Evolutionary conservation across 2,113 vertebrate species (phyloP), one percentile per base, ranked within the genome.

Genomic region (Cyanoliseus patagonus): DNA sequence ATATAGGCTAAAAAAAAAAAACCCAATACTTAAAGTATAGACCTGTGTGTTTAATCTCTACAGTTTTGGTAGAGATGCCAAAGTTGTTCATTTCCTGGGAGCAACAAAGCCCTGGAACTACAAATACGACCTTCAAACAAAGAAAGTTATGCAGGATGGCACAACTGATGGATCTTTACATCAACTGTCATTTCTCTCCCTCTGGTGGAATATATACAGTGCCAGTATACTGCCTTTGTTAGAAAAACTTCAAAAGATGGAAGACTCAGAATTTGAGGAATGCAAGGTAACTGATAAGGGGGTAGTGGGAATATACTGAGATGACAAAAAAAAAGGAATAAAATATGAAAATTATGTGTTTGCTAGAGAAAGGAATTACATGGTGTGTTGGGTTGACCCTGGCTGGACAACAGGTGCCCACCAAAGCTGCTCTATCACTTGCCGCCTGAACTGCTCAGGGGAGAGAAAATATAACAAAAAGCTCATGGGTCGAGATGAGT

Each of bases 81-180:
- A 98, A 96, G 98, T 99, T 14, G 97, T 99, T 88, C 99, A 99
- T 89, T 99, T 99, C 86, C n/a, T 98, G 41, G 99, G 99, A 59
- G 30, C 95, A 1, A 61, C 33, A 15, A 99, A 99, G 67, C 99
- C 99, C 0, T 99, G 99, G 99, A 97, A 96, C 53, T 97, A 95
- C 86, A 94, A 51, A 53, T 98, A 97, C 13, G 86, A 97, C 51
- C 92, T 95, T 17, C 97, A 98, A 80, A 96, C 93, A 7, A 97
- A 95, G 22, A 91, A 53, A 17, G 35, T 93, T 49, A 66, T 79
- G 44, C 94, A 96, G 41, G 94, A 96, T 67, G 88, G 75, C 31
- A 53, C 87, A 3, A 87, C 69, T 8, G 18, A 42, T 27, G 94
- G 62, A 62, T 49, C 44, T 72, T 89, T 66, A 63, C 94, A 97